Conservation (phyloP, 1,140 invertebrate genomes). For the Dendroctonus ponderosae region DNA sequence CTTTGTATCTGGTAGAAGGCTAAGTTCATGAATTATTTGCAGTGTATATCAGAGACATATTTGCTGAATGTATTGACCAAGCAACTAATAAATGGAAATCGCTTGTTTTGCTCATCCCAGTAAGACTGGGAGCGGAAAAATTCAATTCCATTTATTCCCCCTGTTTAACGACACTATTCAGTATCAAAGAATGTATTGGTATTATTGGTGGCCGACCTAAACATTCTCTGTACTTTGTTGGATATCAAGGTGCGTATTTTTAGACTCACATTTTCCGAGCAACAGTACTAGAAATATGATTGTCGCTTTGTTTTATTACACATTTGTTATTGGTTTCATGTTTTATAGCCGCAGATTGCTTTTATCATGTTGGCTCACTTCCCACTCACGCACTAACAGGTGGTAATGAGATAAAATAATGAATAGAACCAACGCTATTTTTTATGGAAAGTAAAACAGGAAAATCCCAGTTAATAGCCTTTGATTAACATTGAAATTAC, state of each 20-base stretch:
- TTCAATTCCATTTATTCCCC: conserved; percentile 81
- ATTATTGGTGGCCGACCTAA: conserved; percentile 89
- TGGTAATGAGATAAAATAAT: no score
- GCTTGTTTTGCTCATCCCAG: conserved; percentile 79
- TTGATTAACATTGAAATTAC: no score
- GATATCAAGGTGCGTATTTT: conserved; percentile 67
- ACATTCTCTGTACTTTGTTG: conserved; percentile 89
- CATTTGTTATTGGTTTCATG: no score
- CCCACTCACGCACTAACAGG: no score
- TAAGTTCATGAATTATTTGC: conserved; percentile 33
- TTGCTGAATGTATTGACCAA: conserved; percentile 58
- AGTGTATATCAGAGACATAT: conserved; percentile 71
- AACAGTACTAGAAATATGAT: no score
- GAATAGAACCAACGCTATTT: no score
- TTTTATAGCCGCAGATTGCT: no score
- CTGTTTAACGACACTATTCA: conserved; percentile 77
- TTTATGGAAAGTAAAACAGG: no score
- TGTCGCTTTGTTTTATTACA: no score
- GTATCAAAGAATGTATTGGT: conserved; percentile 79
- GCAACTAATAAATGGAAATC: conserved; percentile 64
- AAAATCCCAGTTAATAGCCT: no score
- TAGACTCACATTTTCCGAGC: no score
- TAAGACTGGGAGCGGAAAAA: conserved; percentile 80
- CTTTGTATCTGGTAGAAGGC: neutral
- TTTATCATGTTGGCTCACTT: no score